Conservation (phyloP, 2,797 vertebrate genomes). For the Cygnus olor region DNA sequence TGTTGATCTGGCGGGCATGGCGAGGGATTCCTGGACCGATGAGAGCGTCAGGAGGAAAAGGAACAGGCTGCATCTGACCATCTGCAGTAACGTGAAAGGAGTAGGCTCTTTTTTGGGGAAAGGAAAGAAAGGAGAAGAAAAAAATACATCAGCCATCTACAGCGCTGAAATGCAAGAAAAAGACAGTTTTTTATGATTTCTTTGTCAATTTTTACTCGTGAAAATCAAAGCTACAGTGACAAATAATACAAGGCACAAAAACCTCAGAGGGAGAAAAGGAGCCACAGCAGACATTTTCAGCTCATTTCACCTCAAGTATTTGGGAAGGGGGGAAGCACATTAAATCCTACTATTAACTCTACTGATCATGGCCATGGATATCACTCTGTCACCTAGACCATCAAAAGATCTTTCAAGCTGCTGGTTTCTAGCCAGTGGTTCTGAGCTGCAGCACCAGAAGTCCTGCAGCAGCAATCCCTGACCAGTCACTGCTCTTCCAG, state of each 20-base stretch:
- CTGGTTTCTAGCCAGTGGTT: not conserved
- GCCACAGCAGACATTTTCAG: not conserved
- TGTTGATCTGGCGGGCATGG: slow-evolving; percentile 85
- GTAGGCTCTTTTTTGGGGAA: slow-evolving; percentile 77
- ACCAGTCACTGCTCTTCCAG: not conserved
- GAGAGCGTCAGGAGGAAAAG: slow-evolving; percentile 85
- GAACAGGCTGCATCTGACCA: slow-evolving; percentile 87
- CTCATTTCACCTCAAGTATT: not conserved
- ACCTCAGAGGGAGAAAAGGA: not conserved
- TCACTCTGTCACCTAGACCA: not conserved
- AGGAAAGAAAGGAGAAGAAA: not conserved
- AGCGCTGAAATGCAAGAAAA: not conserved
- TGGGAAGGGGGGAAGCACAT: rapidly evolving
- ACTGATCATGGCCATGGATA: not conserved
- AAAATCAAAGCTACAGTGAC: not conserved
- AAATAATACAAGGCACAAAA: not conserved
- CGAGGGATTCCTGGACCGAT: slow-evolving; percentile 84
- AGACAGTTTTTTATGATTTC: not conserved
- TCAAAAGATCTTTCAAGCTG: not conserved
- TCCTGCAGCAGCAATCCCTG: not conserved
- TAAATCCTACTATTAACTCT: not conserved
- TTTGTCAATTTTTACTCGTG: not conserved
- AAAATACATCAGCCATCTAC: not conserved
- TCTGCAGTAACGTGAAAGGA: slow-evolving; percentile 87
- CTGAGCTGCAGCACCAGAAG: not conserved